Percentiles rank a stretch among this genome's conserved stretches.
Conservation (phyloP, 1,140 invertebrate genomes). For the Drosophila trapezifrons region DNA sequence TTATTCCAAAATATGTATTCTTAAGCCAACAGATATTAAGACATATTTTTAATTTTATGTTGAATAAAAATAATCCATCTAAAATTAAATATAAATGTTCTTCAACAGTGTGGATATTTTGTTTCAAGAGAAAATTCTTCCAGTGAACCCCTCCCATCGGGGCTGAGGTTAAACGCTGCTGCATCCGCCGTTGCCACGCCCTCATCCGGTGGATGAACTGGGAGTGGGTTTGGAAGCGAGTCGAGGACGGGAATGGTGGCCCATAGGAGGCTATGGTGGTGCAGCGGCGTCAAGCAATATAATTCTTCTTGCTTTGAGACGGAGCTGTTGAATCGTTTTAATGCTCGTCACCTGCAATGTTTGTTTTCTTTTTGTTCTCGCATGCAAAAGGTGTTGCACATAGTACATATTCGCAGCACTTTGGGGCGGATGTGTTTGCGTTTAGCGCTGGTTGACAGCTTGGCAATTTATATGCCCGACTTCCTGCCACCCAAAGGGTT, state of each 20-base stretch:
- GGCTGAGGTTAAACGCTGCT: slow-evolving; percentile 62
- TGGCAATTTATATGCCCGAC: slow-evolving; percentile 72
- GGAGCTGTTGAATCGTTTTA: slow-evolving; percentile 82
- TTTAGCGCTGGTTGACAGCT: slow-evolving; percentile 71
- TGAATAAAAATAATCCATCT: too few relatives aligned
- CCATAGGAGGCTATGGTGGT: background rate
- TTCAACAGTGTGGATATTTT: background rate
- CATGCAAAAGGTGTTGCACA: slow-evolving; percentile 53
- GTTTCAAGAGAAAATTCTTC: background rate
- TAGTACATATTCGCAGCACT: slow-evolving; percentile 25
- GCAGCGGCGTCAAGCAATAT: slow-evolving; percentile 66
- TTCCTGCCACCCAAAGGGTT: slow-evolving; percentile 39
- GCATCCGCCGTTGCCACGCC: slow-evolving; percentile 60
- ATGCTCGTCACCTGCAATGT: slow-evolving; percentile 75
- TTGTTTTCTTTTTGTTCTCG: slow-evolving; percentile 45
- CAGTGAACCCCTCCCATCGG: slow-evolving; percentile 14
- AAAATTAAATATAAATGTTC: too few relatives aligned
- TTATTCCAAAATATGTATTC: too few relatives aligned
- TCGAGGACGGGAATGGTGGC: background rate
- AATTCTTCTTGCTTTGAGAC: slow-evolving; percentile 73
- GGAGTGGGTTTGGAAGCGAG: slow-evolving; percentile 15
- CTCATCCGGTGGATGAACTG: slow-evolving; percentile 35
- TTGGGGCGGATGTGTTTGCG: slow-evolving; percentile 67
- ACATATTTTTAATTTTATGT: too few relatives aligned
- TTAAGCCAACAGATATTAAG: too few relatives aligned